Percentiles rank a stretch among this genome's conserved stretches.
phyloP scores from a whole-genome alignment of 2,888 invertebrate species.

The Pristionchus exspectatus region DNA sequence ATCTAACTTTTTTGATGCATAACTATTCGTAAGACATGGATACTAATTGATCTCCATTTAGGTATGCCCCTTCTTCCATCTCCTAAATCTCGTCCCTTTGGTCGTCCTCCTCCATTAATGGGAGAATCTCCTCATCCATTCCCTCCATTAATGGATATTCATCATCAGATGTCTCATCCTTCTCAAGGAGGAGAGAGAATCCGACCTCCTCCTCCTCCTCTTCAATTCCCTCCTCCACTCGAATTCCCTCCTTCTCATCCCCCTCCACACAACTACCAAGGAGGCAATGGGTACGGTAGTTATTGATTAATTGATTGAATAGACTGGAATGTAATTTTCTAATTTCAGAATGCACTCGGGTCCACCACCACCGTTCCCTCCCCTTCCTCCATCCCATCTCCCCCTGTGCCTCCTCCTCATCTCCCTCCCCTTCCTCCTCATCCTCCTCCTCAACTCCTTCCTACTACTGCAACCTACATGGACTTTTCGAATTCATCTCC shows the following conservation, averaged over 20 bases:
- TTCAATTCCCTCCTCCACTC: neutral
- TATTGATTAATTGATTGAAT: neutral
- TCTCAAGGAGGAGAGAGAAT: neutral
- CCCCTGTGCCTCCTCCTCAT: neutral
- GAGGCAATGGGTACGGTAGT: neutral
- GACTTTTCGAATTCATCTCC: neutral
- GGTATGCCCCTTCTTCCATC: neutral
- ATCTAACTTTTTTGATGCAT: too few relatives aligned
- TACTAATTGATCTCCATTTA: neutral
- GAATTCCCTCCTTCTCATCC: constrained; percentile 1
- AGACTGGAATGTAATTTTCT: neutral
- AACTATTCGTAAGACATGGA: neutral
- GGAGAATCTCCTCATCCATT: neutral
- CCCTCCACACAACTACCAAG: neutral
- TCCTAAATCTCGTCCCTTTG: neutral
- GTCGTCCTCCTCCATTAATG: neutral
- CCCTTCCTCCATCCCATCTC: neutral
- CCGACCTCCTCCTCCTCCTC: neutral
- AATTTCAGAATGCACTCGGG: neutral
- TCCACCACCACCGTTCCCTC: neutral
- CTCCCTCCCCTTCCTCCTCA: neutral
- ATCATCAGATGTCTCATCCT: neutral
- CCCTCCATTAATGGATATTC: neutral
- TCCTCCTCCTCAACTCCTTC: neutral
- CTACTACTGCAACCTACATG: neutral